These are phyloP conservation scores for Brachionus plicatilis DNA, from an alignment of 1,140 invertebrate genomes.

Conservation along the genomic window DNA sequence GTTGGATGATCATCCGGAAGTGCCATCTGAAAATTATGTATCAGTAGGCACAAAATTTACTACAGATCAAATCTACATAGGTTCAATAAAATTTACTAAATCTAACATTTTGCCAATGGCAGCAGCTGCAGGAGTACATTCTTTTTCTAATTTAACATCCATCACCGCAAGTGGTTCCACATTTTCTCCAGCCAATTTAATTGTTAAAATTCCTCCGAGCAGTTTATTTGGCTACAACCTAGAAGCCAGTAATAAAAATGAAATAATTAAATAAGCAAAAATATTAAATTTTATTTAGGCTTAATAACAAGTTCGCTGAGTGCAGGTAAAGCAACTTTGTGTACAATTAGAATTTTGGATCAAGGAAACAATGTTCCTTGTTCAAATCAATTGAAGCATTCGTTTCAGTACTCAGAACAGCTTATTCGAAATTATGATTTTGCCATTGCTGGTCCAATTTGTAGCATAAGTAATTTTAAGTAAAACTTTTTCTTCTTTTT, in stretches of 20 bases:
- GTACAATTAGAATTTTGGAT: background rate
- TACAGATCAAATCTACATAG: slow-evolving; percentile 28
- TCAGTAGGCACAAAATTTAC: background rate
- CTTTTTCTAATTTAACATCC: background rate
- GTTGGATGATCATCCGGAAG: slow-evolving; percentile 13
- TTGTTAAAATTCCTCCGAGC: background rate
- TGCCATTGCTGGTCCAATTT: background rate
- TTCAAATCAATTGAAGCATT: background rate
- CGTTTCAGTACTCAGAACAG: background rate
- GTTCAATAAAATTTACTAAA: background rate
- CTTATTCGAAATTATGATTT: slow-evolving; percentile 3
- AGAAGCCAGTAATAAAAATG: background rate
- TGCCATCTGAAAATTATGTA: background rate
- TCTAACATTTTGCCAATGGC: background rate
- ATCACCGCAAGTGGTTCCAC: background rate
- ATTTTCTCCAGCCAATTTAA: background rate
- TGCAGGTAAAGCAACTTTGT: background rate
- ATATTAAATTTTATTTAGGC: background rate
- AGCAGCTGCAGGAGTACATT: background rate
- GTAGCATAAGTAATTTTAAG: slow-evolving; percentile 33
- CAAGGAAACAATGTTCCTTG: slow-evolving; percentile 24
- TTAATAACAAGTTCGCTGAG: background rate
- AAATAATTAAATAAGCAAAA: background rate
- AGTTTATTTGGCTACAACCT: background rate
- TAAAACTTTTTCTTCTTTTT: background rate